Evolutionary conservation across 2,113 vertebrate genomes (phyloP), one percentile per base, ranked within the genome.

Genomic region (Bos taurus): DNA sequence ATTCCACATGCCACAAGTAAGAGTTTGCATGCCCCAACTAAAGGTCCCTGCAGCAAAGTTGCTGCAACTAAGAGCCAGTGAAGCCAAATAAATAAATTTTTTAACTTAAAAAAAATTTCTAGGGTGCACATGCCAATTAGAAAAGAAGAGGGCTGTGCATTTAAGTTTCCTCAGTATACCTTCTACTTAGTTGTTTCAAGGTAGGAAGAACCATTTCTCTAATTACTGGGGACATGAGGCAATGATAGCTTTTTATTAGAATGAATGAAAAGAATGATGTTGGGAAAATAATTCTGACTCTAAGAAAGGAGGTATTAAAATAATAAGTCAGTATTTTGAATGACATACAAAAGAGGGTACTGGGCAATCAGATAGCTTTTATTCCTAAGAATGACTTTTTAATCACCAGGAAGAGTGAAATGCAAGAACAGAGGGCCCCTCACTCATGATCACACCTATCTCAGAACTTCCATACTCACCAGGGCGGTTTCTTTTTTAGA

Each of bases 151-250:
- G 90, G 90, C 97, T 97, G 97, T 97, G 97, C 94, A 96, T 97
- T 95, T 97, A 96, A 96, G 96, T 98, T 95, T 94, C 91, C 96
- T 97, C 88, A 86, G 96, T 97, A 97, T 97, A 89, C 90, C 43
- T 95, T 97, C 96, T 97, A 95, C 96, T 98, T 98, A 96, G 96
- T 30, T 78, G 96, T 98, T 98, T 98, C 98, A 98, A 99, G 98
- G 98, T 98, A 98, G 98, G 98, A 97, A 93, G 95, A 98, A 98
- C 96, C 98, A 97, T 97, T 99, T 97, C 97, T 96, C 97, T 98
- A 98, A 98, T 99, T 98, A 99, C 98, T 98, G 94, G 96, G 98
- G 92, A 97, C 97, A 97, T 97, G 97, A 98, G 97, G 97, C 98
- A 96, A 95, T 98, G 98, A 98, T 93, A 97, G 97, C 83, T 97